Base-by-base conservation (phyloP, 2,888 invertebrate genomes). In the Agriopis aurantiaria region DNA sequence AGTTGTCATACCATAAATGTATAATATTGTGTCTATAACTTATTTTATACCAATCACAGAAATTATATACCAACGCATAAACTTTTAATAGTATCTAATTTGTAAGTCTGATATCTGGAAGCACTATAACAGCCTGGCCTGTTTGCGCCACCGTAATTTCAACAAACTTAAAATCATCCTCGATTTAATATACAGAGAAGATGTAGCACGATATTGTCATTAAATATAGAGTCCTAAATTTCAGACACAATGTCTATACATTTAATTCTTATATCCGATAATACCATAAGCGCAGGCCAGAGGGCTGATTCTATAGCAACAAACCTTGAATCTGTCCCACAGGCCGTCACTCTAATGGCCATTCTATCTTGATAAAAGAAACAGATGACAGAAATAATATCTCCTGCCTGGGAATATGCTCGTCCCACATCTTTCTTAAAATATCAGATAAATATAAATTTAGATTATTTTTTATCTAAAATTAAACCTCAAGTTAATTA, bases 401-500 rank as follows among this genome's bases (percentile, higher is more conserved):
- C 12, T 11, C 2, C 0, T 23, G 6, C 5, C 33, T 33, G 33
- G 33, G 5, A 33, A 33, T 33, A 33, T 33, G 33, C 3, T 51
- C 51, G 14, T 17, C 14, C n/a, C 14, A 11, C 23, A 9, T 52
- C 8, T 23, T 23, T 52, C 17, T 17, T 51, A 17, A 51, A 51
- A 51, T 17, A 51, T 51, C 17, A 51, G 17, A 9, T 52, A 17
- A 33, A 4, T 17, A 10, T 14, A 4, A 8, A 48, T 48, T 48
- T 48, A 51, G 4, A 51, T 17, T 23, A 17, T 11, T 58, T 23
- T 46, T 43, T n/a, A 57, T 52, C 63, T 58, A 52, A 23, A n/a
- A 51, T 56, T 61, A 51, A 56, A 57, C 17, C 51, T 60, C n/a
- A 60, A 63, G 60, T 60, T 51, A 56, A 61, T 57, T 57, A 45